Conservation (phyloP, 2,113 vertebrate genomes). For the mouse (Mus musculus) region GRCm39 chr14:9394501-9395000, state of each 20-base stretch:
- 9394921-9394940: too few relatives aligned
- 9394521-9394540: not conserved
- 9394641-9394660: not conserved
- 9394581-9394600: not conserved
- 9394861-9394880: too few relatives aligned
- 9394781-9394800: too few relatives aligned
- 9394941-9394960: too few relatives aligned
- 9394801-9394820: too few relatives aligned
- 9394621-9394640: not conserved
- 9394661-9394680: not conserved
- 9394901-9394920: too few relatives aligned
- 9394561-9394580: not conserved
- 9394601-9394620: not conserved
- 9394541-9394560: not conserved
- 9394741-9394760: not conserved
- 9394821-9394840: too few relatives aligned
- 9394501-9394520: not conserved
- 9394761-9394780: too few relatives aligned
- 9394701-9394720: not conserved
- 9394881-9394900: too few relatives aligned
- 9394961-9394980: not conserved
- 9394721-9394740: not conserved
- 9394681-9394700: conserved; percentile 10
- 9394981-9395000: not conserved
- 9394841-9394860: too few relatives aligned